Base-by-base conservation (phyloP, 2,888 invertebrate genomes). In the Encarsia formosa region DNA sequence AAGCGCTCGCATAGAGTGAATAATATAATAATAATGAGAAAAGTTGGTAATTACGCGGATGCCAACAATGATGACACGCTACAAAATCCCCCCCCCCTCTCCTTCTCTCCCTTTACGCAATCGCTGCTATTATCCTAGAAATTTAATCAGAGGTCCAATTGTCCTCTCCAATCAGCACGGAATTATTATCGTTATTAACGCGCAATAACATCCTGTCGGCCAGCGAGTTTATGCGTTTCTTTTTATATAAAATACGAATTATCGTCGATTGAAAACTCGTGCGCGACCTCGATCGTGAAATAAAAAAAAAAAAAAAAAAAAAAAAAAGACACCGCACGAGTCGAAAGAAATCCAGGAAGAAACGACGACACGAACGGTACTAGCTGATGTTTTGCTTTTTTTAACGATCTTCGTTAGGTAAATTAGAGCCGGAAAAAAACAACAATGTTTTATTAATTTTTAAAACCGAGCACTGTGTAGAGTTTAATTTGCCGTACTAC, bases 41-140 rank as follows among this genome's bases (percentile, higher is more conserved):
- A 49, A 52, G 50, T 56, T 44, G 22, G 32, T 44, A 47, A 52
- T 56, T 44, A 49, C 18, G 19, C 15, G 4, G 9, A 26, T 29
- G 18, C 18, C 32, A 20, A 19, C 24, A 18, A 40, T 9, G 19
- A 15, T 23, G 40, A 40, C 23, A 22, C 18, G 37, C 5, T 3
- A 16, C 24, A 22, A 15, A 26, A 16, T 26, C 34, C n/a, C n/a
- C n/a, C 34, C n/a, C 13, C n/a, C 34, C 5, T 15, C n/a, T 5
- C 5, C n/a, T 23, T 41, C 41, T 29, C 46, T 35, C 34, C 24
- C 39, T 41, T 52, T 49, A 56, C 43, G 50, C 50, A 52, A 56
- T 50, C n/a, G n/a, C n/a, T n/a, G 38, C 40, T 44, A 50, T 56
- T 56, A 56, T 52, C 47, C 50, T 56, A 52, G 52, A 52, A n/a